Base-by-base conservation (phyloP, 2,797 vertebrate species). In the Cottoperca gobio region DNA sequence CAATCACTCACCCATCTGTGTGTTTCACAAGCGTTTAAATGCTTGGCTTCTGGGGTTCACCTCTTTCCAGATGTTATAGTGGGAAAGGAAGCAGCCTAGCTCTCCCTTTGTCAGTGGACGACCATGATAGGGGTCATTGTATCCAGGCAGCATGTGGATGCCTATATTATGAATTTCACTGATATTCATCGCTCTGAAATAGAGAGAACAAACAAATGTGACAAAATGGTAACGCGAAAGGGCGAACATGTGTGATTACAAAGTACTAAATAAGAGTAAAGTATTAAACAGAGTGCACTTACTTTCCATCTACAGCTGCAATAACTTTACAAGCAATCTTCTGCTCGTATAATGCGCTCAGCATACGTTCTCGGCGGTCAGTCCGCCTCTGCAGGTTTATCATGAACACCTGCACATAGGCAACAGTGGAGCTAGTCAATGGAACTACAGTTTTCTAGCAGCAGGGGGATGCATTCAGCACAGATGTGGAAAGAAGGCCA, bases 11-110 rank as follows among this genome's bases (percentile, higher is more conserved):
- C 7, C 2, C 8, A 39, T 40, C 28, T n/a, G 1, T 58, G 33
- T 40, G 21, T 12, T 17, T 72, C 8, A 55, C 21, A 62, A 8
- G 62, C 50, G 4, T 1, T 54, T 3, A 54, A 21, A 43, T 24
- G 31, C 13, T 5, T 58, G 8, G 5, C 52, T 8, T 60, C 9
- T 40, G 8, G 8, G 0, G 12, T 74, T 86, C 62, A 98, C 97
- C 96, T 97, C 96, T 86, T 96, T 95, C 97, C 97, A 99, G 93
- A 97, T 90, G 49, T 95, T 95, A 72, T 96, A 96, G 89, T 99
- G 97, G 52, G 97, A 98, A 33, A 99, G 97, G 86, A 99, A 99
- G 85, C 97, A 99, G 12, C 97, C 97, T 76, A 99, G 90, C 84
- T 99, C 97, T 57, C 97, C 97, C 70, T 96, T 97, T 4, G 97